Base-by-base conservation (phyloP, 1,140 invertebrate genomes). In the Leptinotarsa defecta region DNA sequence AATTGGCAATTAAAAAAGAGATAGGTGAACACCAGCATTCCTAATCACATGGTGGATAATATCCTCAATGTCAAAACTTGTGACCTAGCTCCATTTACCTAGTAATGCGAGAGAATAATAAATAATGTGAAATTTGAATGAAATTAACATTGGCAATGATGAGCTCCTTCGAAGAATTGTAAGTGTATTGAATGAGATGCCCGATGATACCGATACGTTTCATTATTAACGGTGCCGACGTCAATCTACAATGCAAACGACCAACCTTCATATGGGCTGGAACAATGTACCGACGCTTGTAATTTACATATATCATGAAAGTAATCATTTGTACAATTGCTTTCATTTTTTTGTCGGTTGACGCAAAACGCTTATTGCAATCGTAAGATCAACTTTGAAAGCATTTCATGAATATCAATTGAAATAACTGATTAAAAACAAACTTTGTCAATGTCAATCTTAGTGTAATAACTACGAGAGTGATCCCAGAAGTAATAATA, bases 91-190 rank as follows among this genome's bases (percentile, higher is more conserved):
- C 52, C 17, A 57, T 15, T 57, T 57, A 57, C 52, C 52, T 57
- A 57, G 52, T 57, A 57, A 5, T 57, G 52, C 52, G 5, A n/a
- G n/a, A 57, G 52, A 57, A 57, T 57, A 57, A 57, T 19, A 57
- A 57, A 57, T 57, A 19, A 57, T 57, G 52, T 57, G 52, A 57
- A 57, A 57, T 57, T 57, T 57, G 52, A 57, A 57, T n/a, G 15
- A 57, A 57, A 57, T 57, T 57, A 57, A 57, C 52, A 57, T 57
- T 57, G 52, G n/a, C 52, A 57, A 57, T 57, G 52, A 57, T 57
- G 52, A 19, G 17, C 3, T 15, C 13, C 52, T 57, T 57, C n/a
- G 15, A 19, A 57, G n/a, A 57, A 57, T 19, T 19, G 52, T 19
- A 57, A 19, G 2, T 17, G 52, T 17, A n/a, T n/a, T 8, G n/a